phyloP scores from a whole-genome alignment of 2,113 vertebrate genomes.

The Oreochromis aureus region DNA sequence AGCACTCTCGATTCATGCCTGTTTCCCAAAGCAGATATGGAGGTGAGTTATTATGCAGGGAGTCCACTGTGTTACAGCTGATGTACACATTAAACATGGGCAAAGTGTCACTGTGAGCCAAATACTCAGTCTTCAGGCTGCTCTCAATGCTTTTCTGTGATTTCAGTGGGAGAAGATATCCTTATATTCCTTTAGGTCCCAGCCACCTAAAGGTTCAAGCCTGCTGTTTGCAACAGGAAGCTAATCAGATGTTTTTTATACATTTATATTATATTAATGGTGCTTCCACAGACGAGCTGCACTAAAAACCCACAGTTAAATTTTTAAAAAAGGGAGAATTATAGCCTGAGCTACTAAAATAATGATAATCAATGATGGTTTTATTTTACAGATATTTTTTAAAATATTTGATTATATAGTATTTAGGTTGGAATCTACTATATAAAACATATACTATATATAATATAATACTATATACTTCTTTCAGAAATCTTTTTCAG shows the following conservation, averaged over 20 bases:
- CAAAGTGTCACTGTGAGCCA: neutral
- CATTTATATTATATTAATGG: neutral
- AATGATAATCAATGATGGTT: neutral
- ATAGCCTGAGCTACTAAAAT: neutral
- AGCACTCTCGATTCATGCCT: neutral
- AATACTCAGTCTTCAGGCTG: neutral
- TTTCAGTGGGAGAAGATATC: neutral
- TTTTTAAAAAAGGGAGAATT: rapidly evolving
- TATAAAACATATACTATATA: neutral
- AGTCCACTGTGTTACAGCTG: neutral
- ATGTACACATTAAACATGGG: neutral
- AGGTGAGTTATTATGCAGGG: neutral
- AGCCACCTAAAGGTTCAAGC: neutral
- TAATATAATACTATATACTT: neutral
- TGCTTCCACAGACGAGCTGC: neutral
- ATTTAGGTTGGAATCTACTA: neutral
- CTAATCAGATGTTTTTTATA: neutral
- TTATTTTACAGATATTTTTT: neutral
- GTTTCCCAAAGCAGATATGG: neutral
- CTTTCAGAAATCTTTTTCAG: neutral
- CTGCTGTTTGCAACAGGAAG: neutral
- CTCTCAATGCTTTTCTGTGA: neutral
- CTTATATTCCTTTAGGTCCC: neutral
- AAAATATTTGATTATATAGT: neutral
- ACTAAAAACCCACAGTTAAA: neutral